A percentile compares a stretch with the other conserved stretches of the same genome.
phyloP scores from a whole-genome alignment of 2,113 vertebrate genomes.

The Phyllostomus discolor region DNA sequence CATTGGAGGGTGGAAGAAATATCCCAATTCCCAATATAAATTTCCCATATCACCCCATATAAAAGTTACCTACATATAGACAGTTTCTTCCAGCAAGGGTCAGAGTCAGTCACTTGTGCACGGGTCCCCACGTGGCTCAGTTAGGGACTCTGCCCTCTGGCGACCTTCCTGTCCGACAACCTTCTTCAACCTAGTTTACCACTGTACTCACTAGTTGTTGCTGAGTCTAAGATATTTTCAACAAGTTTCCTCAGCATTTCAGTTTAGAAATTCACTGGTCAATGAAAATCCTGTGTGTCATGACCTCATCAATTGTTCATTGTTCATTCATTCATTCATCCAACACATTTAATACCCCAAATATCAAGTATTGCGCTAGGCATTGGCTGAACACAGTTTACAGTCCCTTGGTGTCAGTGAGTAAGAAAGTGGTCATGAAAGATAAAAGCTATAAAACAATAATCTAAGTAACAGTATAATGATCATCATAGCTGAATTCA shows the following conservation, averaged over 20 bases:
- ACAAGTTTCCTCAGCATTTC: neutral
- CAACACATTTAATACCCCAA: neutral
- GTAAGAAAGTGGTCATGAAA: neutral
- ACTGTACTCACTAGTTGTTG: neutral
- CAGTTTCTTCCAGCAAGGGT: neutral
- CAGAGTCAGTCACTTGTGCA: neutral
- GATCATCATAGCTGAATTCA: neutral
- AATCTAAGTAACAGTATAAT: neutral
- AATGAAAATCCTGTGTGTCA: neutral
- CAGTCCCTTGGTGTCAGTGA: neutral
- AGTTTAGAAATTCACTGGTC: neutral
- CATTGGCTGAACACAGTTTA: neutral
- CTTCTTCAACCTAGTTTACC: neutral
- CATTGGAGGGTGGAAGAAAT: neutral
- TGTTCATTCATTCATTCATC: neutral
- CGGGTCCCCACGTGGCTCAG: neutral
- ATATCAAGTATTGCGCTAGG: neutral
- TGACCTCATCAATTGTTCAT: neutral
- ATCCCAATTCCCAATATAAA: neutral
- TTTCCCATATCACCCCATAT: neutral
- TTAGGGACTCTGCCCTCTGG: neutral
- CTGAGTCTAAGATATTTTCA: neutral
- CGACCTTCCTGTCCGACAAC: neutral
- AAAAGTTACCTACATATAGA: neutral
- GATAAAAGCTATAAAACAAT: neutral